A percentile compares a stretch with the other conserved stretches of the same genome.
Conservation (phyloP, 2,797 vertebrate species). For the Balearica regulorum region DNA sequence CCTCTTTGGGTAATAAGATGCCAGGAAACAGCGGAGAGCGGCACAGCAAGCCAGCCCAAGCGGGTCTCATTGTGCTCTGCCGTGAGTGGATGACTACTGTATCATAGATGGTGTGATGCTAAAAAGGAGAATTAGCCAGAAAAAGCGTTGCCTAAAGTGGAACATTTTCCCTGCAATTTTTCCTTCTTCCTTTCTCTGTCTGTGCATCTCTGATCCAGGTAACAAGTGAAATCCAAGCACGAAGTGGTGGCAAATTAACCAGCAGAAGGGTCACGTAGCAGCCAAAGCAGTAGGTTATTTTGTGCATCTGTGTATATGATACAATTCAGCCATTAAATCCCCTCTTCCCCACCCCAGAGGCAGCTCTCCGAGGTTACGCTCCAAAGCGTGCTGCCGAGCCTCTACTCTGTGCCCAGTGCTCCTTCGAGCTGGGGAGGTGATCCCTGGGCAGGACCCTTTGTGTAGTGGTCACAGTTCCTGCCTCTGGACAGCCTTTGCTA, state of each 20-base stretch:
- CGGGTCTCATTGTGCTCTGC: rapidly evolving
- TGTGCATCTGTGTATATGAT: not conserved
- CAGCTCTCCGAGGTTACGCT: rapidly evolving
- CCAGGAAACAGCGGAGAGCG: not conserved
- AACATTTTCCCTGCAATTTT: not conserved
- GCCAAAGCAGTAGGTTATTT: not conserved
- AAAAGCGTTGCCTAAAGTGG: rapidly evolving
- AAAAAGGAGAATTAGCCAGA: not conserved
- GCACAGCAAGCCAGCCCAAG: not conserved
- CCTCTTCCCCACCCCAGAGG: not conserved
- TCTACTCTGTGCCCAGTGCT: not conserved
- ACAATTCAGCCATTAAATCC: not conserved
- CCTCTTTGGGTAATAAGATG: not conserved
- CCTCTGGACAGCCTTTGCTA: not conserved
- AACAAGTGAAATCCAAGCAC: not conserved
- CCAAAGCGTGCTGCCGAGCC: rapidly evolving
- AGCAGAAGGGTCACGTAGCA: not conserved
- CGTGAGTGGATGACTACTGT: not conserved
- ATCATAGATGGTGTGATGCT: not conserved
- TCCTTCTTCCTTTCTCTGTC: not conserved
- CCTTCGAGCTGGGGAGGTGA: not conserved
- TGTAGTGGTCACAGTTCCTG: not conserved
- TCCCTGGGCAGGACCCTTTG: not conserved
- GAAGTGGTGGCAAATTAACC: not conserved
- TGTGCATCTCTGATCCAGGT: not conserved